Evolutionary conservation across 1,140 invertebrate genomes (phyloP).

Genomic region (Telenomus remus): DNA sequence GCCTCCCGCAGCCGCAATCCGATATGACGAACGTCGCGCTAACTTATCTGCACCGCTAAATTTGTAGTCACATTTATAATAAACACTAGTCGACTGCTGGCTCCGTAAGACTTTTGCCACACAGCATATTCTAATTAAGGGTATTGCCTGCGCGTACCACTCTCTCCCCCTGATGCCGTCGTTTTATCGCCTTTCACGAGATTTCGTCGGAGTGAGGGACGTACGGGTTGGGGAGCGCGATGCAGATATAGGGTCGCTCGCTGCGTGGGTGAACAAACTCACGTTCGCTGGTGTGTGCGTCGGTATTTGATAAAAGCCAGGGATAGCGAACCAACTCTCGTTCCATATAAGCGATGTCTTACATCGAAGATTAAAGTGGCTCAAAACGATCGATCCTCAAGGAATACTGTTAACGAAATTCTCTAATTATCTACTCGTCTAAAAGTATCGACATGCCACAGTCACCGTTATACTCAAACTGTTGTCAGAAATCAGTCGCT

Average conservation of each 20-base stretch:
- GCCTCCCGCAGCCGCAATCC: constrained; percentile 11
- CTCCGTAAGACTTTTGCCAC: constrained; percentile 51
- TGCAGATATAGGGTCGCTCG: constrained; percentile 36
- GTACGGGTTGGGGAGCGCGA: constrained; percentile 13
- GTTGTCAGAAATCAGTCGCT: no score
- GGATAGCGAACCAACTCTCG: constrained; percentile 30
- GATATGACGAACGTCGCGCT: constrained; percentile 8
- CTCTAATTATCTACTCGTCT: no score
- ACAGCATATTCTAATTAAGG: constrained; percentile 71
- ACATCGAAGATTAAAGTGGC: constrained; percentile 24
- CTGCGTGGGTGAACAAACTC: constrained; percentile 24
- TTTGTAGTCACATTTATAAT: constrained; percentile 45
- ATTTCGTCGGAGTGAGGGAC: constrained; percentile 8
- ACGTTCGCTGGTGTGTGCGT: constrained; percentile 21
- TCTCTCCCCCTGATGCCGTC: constrained; percentile 11
- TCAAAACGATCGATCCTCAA: constrained; percentile 23
- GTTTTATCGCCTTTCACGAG: constrained; percentile 31
- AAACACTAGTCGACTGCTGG: neutral
- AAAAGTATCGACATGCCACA: no score
- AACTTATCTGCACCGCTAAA: constrained; percentile 33
- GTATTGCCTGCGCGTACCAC: constrained; percentile 62
- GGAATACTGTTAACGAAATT: constrained; percentile 5
- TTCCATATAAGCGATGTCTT: constrained; percentile 14
- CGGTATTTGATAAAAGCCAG: constrained; percentile 41
- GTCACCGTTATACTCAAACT: no score